phyloP scores from a whole-genome alignment of 2,797 vertebrate species.

The Acanthis flammea region DNA sequence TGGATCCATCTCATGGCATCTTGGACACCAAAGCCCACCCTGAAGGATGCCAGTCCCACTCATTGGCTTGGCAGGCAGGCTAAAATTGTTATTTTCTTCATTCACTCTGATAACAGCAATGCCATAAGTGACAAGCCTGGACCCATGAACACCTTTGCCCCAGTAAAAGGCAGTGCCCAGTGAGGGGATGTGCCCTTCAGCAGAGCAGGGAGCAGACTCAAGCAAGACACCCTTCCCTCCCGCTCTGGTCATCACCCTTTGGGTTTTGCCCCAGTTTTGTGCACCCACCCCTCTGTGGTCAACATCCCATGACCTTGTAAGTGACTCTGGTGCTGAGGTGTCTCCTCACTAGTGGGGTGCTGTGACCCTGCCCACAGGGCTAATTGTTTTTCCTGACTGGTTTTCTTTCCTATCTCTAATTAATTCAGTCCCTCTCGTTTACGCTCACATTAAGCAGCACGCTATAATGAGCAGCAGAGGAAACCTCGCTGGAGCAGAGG shows the following conservation, averaged over 20 bases:
- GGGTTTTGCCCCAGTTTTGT: fast-evolving
- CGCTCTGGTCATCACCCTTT: background rate
- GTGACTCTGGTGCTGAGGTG: background rate
- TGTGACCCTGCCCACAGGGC: background rate
- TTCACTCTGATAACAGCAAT: background rate
- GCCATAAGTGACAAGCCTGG: background rate
- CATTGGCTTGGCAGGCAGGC: background rate
- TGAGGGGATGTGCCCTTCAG: background rate
- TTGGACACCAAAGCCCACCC: background rate
- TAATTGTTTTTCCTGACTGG: background rate
- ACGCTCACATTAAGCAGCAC: background rate
- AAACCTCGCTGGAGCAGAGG: background rate
- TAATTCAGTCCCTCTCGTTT: background rate
- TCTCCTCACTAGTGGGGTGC: background rate
- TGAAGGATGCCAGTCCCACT: background rate
- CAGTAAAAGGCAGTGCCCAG: background rate
- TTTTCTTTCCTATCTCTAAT: background rate
- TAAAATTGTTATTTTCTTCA: background rate
- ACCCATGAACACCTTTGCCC: background rate
- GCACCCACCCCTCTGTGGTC: too few species aligned
- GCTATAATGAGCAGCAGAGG: background rate
- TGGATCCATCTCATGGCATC: background rate
- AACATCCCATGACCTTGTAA: fast-evolving
- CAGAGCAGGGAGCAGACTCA: background rate
- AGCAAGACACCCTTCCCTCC: background rate